phyloP scores from a whole-genome alignment of 1,140 invertebrate species.

The Steinernema feltiae region DNA sequence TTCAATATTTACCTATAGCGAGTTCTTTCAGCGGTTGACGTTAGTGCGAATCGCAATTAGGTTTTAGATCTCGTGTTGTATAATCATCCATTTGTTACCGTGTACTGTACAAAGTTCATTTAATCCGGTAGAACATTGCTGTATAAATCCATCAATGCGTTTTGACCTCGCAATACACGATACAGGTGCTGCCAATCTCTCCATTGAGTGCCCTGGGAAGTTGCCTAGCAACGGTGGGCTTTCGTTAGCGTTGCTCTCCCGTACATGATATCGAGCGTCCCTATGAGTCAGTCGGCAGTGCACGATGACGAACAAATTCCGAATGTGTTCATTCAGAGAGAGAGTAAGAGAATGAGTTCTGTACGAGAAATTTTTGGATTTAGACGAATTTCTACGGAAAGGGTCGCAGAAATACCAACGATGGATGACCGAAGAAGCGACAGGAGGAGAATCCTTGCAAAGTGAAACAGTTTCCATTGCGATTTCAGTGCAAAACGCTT shows the following conservation, averaged over 20 bases:
- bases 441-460: background rate
- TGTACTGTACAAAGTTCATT: conserved; percentile 1
- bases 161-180: background rate
- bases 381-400: background rate
- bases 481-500: background rate
- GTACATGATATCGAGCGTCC: background rate
- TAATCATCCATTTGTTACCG: background rate
- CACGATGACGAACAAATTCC: background rate
- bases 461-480: background rate
- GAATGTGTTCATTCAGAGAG: background rate
- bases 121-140: background rate
- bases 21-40: background rate
- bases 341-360: background rate
- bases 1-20: background rate
- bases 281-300: background rate
- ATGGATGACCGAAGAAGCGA: background rate
- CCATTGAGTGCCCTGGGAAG: background rate
- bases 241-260: too few species aligned
- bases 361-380: background rate
- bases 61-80: background rate
- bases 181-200: background rate
- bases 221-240: background rate
- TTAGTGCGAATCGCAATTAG: background rate
- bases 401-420: background rate
- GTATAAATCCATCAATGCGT: background rate